Percentiles rank a stretch among this genome's conserved stretches.
These are phyloP conservation scores for Hetaerina americana DNA, from an alignment of 1,140 invertebrate genomes.

Conservation along the genomic window DNA sequence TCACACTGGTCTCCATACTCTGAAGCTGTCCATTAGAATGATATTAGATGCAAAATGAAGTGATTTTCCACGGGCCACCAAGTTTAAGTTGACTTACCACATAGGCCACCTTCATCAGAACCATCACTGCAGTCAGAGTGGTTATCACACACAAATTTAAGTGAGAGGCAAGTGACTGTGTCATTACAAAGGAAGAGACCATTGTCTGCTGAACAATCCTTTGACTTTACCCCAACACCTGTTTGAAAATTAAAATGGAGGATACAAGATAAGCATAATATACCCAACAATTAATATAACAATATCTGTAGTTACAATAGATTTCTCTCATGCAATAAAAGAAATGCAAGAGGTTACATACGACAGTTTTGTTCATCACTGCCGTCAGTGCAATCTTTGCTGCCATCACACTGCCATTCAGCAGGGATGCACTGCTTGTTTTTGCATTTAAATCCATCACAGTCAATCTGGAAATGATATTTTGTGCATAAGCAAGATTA, in stretches of 20 bases:
- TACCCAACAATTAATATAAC: too few relatives aligned
- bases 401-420: conserved; percentile 41
- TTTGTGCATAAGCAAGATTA: conserved; percentile 10
- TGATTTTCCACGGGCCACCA: too few relatives aligned
- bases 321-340: too few relatives aligned
- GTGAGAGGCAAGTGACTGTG: conserved; percentile 47
- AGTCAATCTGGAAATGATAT: conserved; percentile 4
- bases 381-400: conserved; percentile 46
- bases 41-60: too few relatives aligned
- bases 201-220: conserved; percentile 30
- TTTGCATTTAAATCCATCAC: conserved; percentile 5
- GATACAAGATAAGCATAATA: too few relatives aligned
- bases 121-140: conserved; percentile 28
- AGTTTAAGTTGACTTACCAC: neutral
- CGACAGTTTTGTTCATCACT: conserved; percentile 40
- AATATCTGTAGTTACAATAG: too few relatives aligned
- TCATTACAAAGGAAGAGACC: conserved; percentile 40
- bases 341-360: neutral
- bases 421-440: neutral
- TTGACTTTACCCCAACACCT: conserved; percentile 14
- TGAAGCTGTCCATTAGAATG: too few relatives aligned
- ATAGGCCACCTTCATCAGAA: conserved; percentile 28
- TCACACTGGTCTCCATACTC: neutral
- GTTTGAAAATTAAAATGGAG: conserved; percentile 9
- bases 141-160: conserved; percentile 31